Base-by-base conservation (phyloP, 1,140 invertebrate genomes). In the Heliconius congener region DNA sequence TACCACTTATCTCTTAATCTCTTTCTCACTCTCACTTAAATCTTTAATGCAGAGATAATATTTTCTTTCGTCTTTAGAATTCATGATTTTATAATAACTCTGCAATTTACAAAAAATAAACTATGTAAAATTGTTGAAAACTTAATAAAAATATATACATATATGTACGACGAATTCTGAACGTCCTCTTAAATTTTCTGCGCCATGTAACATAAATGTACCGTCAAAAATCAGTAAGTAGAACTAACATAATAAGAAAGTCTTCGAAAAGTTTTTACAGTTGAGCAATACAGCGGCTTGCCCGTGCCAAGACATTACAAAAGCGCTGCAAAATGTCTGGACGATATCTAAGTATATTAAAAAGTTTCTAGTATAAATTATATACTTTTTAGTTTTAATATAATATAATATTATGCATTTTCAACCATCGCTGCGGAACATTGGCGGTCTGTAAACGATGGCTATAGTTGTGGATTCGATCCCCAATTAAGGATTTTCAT, bases 181-280 rank as follows among this genome's bases (percentile, higher is more conserved):
- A 23, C 0, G 57, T 23, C 8, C 57, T 3, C 23, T 27, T 27
- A 60, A 60, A 60, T 60, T 60, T 60, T 60, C 9, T 8, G 57
- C n/a, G n/a, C 77, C 73, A 74, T 78, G 66, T 73, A 78, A 73
- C 23, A 60, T 60, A 74, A 78, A 70, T 74, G 55, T 39, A 78
- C 77, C 57, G 42, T 57, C 72, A 66, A 70, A 78, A 78, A 70
- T 6, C 42, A 46, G 42, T 16, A 78, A 78, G 18, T 18, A 52
- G 57, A 78, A 74, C 77, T 78, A 74, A 71, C 73, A 79, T 46
- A 78, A 50, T 78, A 74, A 73, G 37, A 79, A 74, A 76, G 55
- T 74, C 42, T 71, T 42, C 50, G 42, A 57, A 74, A 79, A 79
- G 77, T 79, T 79, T 79, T 42, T 75, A 57, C 57, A 37, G 39